A percentile compares a stretch with the other conserved stretches of the same genome.
phyloP scores from a whole-genome alignment of 2,113 vertebrate genomes.

The Saccopteryx bilineata region DNA sequence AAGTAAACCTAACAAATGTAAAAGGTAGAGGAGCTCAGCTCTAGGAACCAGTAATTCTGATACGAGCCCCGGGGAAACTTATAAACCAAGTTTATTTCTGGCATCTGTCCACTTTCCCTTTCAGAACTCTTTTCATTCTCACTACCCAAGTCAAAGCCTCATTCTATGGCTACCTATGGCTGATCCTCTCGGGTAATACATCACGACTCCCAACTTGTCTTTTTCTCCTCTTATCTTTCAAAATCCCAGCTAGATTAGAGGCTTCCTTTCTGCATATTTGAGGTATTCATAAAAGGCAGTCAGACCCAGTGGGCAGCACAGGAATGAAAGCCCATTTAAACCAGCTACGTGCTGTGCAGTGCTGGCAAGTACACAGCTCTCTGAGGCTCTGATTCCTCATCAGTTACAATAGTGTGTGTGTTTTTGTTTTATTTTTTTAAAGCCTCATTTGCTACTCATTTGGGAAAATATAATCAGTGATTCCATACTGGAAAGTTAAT shows the following conservation, averaged over 20 bases:
- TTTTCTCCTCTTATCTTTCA: slow-evolving; percentile 10
- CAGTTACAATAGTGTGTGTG: background rate
- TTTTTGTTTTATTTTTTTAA: background rate
- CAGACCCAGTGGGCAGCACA: background rate
- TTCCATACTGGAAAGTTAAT: background rate
- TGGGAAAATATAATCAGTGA: background rate
- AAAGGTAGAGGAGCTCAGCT: background rate
- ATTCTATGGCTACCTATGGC: background rate
- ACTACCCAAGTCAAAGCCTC: background rate
- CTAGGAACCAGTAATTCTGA: background rate
- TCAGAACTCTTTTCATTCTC: background rate
- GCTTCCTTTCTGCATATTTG: slow-evolving; percentile 28
- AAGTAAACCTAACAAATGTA: background rate
- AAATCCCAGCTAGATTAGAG: background rate
- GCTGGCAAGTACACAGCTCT: background rate
- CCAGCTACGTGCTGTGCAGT: background rate
- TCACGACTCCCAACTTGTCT: background rate
- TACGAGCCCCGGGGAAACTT: background rate
- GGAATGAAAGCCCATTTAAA: slow-evolving; percentile 16
- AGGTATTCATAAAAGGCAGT: background rate
- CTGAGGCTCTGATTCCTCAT: background rate
- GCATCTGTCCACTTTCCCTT: background rate
- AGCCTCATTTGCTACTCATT: background rate
- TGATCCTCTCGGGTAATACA: background rate
- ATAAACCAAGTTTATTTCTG: background rate